Conservation (phyloP, 2,113 vertebrate genomes). For the Ciconia stormi region DNA sequence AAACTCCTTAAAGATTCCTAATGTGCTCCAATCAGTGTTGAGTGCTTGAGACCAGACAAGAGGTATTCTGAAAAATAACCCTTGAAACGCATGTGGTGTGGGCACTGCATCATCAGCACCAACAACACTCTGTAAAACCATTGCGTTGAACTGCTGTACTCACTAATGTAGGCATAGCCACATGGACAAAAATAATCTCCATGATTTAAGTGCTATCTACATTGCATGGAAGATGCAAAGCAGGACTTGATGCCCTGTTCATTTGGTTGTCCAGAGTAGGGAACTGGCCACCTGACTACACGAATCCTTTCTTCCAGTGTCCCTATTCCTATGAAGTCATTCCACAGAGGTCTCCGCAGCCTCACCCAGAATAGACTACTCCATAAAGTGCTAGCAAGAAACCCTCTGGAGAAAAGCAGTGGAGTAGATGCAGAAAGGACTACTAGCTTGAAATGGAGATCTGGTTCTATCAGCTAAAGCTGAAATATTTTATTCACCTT, state of each 20-base stretch:
- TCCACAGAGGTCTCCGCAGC: background rate
- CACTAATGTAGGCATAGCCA: background rate
- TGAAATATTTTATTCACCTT: background rate
- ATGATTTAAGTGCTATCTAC: background rate
- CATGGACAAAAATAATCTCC: background rate
- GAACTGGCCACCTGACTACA: background rate
- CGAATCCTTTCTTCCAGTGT: background rate
- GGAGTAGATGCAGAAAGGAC: background rate
- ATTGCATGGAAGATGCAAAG: background rate
- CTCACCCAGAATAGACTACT: background rate
- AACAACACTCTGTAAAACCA: background rate
- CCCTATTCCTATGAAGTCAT: background rate
- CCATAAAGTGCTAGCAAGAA: background rate
- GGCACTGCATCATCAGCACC: background rate
- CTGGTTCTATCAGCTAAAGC: background rate
- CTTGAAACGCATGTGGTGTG: background rate
- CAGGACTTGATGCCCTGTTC: background rate
- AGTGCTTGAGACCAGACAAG: background rate
- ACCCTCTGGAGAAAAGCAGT: background rate
- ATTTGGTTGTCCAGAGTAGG: background rate
- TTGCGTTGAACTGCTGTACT: background rate
- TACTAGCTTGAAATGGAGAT: background rate
- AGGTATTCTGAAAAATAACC: background rate
- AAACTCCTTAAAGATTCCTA: background rate
- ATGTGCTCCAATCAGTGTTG: background rate